Evolutionary conservation across 2,888 invertebrate species (phyloP), one percentile per base, ranked within the genome.

Genomic region (Himalopsyche tibetana): DNA sequence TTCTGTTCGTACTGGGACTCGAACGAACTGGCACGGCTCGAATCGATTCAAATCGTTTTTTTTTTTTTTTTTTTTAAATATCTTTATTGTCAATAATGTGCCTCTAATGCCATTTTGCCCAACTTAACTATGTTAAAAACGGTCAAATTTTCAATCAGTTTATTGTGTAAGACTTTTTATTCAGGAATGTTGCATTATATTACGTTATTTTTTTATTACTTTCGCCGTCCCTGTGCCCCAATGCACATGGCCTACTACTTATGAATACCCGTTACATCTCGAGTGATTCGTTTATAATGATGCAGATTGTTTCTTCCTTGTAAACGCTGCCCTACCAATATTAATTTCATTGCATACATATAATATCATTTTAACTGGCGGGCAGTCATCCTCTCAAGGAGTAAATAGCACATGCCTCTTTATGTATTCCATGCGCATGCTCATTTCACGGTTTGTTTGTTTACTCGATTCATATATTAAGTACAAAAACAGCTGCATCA

Each of bases 261-360:
- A 63, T 28, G 63, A 28, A 63, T 63, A 63, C 63, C 63, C 63
- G 19, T 63, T 63, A 63, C 63, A 63, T 51, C 15, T 51, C 51
- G 8, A 63, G 63, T 63, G 63, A 63, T 63, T 63, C 63, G 63
- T 19, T 63, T 63, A 63, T 63, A 63, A 63, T 63, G 63, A 63
- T 63, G 63, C 63, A 63, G 63, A 63, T 63, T 63, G 63, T 63
- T 63, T 63, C 63, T 63, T 63, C 63, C 63, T 63, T 28, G 63
- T 63, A 63, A 63, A 63, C 11, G 63, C 63, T 63, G 63, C 63
- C 28, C 19, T 28, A 63, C 63, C 63, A 63, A 63, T 63, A 63
- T 63, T 63, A 63, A 63, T 63, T 63, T 63, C 63, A 63, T 63
- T 63, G 5, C 63, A 19, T 28, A 40, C 40, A 40, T 40, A 40